Evolutionary conservation across 2,888 invertebrate genomes (phyloP).

Genomic region (Malthinus seriepunctatus): DNA sequence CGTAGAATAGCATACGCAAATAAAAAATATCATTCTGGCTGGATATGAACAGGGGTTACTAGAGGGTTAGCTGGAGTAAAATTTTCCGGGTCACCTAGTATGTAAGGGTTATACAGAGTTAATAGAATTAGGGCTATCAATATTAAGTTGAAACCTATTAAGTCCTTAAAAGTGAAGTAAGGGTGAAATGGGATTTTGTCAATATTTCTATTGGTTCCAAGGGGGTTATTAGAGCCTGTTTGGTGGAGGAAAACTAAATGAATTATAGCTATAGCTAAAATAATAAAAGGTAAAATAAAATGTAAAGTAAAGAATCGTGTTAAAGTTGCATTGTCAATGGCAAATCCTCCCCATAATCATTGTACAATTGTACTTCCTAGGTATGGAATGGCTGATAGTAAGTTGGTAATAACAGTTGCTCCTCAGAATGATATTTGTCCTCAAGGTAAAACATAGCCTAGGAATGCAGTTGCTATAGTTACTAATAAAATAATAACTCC

Average conservation of each 20-base stretch:
- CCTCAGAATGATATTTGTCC: slow-evolving; percentile 84
- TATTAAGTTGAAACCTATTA: slow-evolving; percentile 64
- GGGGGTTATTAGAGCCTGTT: slow-evolving; percentile 69
- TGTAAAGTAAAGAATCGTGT: slow-evolving; percentile 78
- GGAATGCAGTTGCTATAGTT: slow-evolving; percentile 73
- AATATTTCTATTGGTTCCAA: slow-evolving; percentile 66
- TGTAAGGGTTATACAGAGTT: slow-evolving; percentile 60
- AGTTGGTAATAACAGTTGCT: slow-evolving; percentile 76
- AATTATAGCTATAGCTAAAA: slow-evolving; percentile 63
- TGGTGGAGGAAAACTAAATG: slow-evolving; percentile 69
- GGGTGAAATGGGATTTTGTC: slow-evolving; percentile 73
- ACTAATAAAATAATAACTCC: slow-evolving; percentile 69
- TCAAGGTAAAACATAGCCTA: slow-evolving; percentile 78
- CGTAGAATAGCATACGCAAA: slow-evolving; percentile 82
- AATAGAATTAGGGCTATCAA: slow-evolving; percentile 58
- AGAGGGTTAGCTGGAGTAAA: slow-evolving; percentile 71
- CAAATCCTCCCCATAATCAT: slow-evolving; percentile 79
- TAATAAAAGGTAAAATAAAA: slow-evolving; percentile 72
- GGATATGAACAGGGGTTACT: slow-evolving; percentile 77
- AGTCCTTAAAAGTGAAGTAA: slow-evolving; percentile 68
- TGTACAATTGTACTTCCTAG: slow-evolving; percentile 65
- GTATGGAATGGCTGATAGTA: slow-evolving; percentile 73
- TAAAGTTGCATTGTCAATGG: slow-evolving; percentile 72
- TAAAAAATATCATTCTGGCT: slow-evolving; percentile 85
- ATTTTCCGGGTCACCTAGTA: slow-evolving; percentile 73